phyloP scores from a whole-genome alignment of 2,888 invertebrate genomes.

The Carpatolechia fugitivella region DNA sequence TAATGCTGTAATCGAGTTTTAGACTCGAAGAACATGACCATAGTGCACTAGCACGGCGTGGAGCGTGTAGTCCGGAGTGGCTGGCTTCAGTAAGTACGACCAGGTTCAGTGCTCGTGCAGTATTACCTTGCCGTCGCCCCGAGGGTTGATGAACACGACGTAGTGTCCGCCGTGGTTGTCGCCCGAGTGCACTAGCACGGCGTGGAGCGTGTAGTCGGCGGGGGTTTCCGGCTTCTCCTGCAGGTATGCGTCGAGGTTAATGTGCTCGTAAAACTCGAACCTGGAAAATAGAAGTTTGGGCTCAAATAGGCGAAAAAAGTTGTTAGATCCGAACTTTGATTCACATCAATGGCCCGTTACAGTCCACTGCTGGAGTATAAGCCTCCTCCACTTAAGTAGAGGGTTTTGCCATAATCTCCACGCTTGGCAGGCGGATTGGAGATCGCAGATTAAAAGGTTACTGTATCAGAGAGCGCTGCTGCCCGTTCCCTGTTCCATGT shows the following conservation, averaged over 20 bases:
- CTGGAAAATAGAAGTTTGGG: constrained; percentile 62
- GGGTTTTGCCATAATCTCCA: too few species aligned
- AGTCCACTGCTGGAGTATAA: too few species aligned
- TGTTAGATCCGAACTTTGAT: too few species aligned
- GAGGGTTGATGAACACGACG: constrained; percentile 99
- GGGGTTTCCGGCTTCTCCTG: constrained; percentile 87
- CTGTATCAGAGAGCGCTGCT: too few species aligned
- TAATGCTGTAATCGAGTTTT: too few species aligned
- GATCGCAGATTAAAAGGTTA: too few species aligned
- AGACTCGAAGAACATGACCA: too few species aligned
- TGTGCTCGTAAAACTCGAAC: constrained; percentile 97
- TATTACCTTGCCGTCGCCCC: constrained; percentile 91
- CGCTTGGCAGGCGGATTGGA: too few species aligned
- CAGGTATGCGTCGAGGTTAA: constrained; percentile 92
- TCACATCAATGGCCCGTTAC: too few species aligned
- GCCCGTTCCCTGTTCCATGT: too few species aligned
- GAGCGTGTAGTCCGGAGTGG: constrained; percentile 91
- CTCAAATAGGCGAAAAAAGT: too few species aligned
- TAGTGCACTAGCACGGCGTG: constrained; percentile 99
- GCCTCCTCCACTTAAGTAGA: too few species aligned
- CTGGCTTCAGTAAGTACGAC: constrained; percentile 31
- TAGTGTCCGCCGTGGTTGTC: constrained; percentile 99
- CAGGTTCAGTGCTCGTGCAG: not conserved
- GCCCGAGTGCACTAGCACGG: constrained; percentile 98
- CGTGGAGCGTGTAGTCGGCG: constrained; percentile 94